Conservation (phyloP, 2,113 vertebrate species). For the Ictidomys tridecemlineatus region DNA sequence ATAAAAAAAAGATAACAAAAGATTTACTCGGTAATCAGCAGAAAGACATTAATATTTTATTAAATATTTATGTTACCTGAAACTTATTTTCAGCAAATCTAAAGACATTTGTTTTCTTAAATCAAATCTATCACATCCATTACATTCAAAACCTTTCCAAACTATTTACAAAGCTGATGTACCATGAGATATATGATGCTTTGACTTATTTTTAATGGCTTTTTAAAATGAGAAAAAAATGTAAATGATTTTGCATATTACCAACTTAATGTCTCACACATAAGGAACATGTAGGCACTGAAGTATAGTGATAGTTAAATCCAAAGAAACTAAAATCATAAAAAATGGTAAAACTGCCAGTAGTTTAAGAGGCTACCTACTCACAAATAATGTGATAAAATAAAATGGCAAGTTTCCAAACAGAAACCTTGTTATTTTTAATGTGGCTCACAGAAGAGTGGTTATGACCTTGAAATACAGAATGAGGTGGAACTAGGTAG, state of each 20-base stretch:
- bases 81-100: conserved; percentile 41
- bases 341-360: conserved; percentile 30
- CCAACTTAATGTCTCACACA: conserved; percentile 21
- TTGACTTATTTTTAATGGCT: not conserved
- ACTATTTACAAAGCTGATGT: conserved; percentile 46
- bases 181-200: not conserved
- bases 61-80: conserved; percentile 5
- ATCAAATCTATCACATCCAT: not conserved
- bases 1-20: conserved; percentile 23
- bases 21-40: not conserved
- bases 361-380: not conserved
- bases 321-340: not conserved
- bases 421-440: conserved; percentile 9
- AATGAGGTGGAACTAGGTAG: not conserved
- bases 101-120: conserved; percentile 43
- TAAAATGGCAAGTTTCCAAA: conserved; percentile 4
- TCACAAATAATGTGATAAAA: conserved; percentile 26
- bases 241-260: not conserved
- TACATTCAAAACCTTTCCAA: conserved; percentile 33
- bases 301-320: not conserved
- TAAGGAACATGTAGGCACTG: not conserved
- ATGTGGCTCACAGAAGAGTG: not conserved
- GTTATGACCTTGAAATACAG: not conserved
- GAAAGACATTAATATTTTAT: not conserved
- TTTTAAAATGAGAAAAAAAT: not conserved